phyloP scores from a whole-genome alignment of 2,113 vertebrate species.

The Paracanthobrama guichenoti region DNA sequence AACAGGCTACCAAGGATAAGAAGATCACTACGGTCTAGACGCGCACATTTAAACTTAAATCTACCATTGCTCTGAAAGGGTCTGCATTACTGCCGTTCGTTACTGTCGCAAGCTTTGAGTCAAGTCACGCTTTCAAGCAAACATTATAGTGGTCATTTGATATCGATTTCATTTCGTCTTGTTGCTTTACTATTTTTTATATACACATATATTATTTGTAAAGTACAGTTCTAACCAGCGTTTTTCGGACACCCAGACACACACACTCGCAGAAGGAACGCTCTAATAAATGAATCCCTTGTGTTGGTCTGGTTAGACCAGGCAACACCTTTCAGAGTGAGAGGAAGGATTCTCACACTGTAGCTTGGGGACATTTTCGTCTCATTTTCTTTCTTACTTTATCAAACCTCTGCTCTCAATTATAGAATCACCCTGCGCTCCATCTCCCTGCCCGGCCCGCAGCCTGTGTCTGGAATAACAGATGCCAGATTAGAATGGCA shows the following conservation, averaged over 20 bases:
- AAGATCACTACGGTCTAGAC: conserved; percentile 94
- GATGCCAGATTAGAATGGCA: conserved; percentile 71
- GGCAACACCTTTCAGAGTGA: conserved; percentile 51
- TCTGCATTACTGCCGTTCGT: neutral
- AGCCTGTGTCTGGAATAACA: conserved; percentile 70
- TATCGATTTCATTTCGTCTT: neutral
- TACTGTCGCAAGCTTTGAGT: neutral
- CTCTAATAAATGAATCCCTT: conserved; percentile 43
- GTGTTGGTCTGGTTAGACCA: conserved; percentile 21
- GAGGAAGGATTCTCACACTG: conserved; percentile 59
- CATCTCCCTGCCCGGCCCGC: conserved; percentile 56
- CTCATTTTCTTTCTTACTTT: conserved; percentile 75
- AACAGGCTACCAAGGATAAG: conserved; percentile 98
- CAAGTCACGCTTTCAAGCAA: neutral
- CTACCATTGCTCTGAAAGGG: neutral
- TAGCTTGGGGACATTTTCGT: conserved; percentile 64
- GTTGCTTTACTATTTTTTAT: neutral
- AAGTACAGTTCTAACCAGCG: neutral
- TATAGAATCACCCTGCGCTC: conserved; percentile 51
- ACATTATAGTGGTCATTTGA: neutral
- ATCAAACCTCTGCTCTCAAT: conserved; percentile 73
- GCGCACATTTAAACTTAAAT: neutral
- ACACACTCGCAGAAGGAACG: neutral
- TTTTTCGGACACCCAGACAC: neutral
- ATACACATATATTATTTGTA: neutral